A percentile compares a stretch with the other conserved stretches of the same genome.
These are phyloP conservation scores for Pleuronectes platessa DNA, from an alignment of 2,113 vertebrate genomes.

Conservation along the genomic window DNA sequence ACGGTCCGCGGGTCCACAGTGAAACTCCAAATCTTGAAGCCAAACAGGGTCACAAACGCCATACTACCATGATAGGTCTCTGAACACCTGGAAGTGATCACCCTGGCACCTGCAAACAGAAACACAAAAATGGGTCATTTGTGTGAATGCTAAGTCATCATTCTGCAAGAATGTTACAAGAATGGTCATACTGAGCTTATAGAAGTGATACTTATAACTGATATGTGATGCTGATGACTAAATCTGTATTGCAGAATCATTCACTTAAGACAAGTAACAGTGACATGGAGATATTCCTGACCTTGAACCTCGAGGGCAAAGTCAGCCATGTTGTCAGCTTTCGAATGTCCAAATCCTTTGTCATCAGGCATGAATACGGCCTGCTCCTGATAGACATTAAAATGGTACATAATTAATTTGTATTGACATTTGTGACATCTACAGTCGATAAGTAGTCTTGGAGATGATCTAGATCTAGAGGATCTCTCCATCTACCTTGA, in stretches of 20 bases:
- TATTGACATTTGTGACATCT: not conserved
- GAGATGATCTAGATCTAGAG: no score
- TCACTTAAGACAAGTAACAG: not conserved
- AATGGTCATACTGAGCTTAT: no score
- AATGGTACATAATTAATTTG: not conserved
- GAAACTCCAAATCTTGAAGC: no score
- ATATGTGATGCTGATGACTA: not conserved
- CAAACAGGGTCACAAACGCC: not conserved
- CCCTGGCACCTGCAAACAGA: constrained; percentile 87
- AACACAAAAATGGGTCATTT: not conserved
- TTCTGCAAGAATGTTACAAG: no score
- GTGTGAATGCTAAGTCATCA: no score
- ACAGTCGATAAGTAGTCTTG: not conserved
- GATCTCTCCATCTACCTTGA: constrained; percentile 41
- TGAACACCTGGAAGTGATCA: constrained; percentile 93
- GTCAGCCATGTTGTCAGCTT: constrained; percentile 85
- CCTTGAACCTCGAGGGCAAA: constrained; percentile 90
- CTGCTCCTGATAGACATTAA: constrained; percentile 63
- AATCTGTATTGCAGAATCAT: not conserved
- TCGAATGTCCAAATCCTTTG: constrained; percentile 30
- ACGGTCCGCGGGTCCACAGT: constrained; percentile 88
- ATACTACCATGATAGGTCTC: constrained; percentile 91
- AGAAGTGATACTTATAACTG: no score
- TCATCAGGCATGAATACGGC: constrained; percentile 60
- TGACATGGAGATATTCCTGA: constrained; percentile 66